Evolutionary conservation across 1,140 invertebrate species (phyloP).

Genomic region (Steinernema khuongi): DNA sequence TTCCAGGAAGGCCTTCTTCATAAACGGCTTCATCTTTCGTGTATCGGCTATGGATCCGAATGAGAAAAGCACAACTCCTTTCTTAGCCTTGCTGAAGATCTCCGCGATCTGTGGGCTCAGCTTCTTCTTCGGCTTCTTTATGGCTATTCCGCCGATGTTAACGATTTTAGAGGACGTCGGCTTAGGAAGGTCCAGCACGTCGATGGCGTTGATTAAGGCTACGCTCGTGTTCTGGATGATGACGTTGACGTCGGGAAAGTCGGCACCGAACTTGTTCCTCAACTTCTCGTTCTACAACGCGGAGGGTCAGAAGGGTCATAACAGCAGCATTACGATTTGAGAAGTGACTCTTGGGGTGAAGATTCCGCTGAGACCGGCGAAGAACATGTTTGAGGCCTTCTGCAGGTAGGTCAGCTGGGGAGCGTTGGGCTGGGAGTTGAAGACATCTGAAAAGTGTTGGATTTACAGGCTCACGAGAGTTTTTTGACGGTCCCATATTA

Average conservation of each 20-base stretch:
- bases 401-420: neutral
- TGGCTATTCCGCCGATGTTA: conserved; percentile 10
- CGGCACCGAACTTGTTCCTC: neutral
- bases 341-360: neutral
- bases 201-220: neutral
- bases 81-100: neutral
- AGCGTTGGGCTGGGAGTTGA: neutral
- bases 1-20: conserved; percentile 20
- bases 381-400: neutral
- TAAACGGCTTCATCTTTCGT: neutral
- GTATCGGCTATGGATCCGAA: conserved; percentile 18
- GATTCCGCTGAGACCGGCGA: neutral
- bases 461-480: neutral
- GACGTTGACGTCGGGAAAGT: neutral
- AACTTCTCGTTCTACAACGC: neutral
- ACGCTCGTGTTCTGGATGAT: neutral
- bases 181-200: neutral
- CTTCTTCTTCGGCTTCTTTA: neutral
- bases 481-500: no score
- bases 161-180: conserved; percentile 7
- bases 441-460: neutral
- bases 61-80: conserved; percentile 18
- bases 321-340: no score
- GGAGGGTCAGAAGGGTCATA: no score
- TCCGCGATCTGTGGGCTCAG: neutral